phyloP scores from a whole-genome alignment of 2,888 invertebrate genomes.

The Caenorhabditis panamensis region DNA sequence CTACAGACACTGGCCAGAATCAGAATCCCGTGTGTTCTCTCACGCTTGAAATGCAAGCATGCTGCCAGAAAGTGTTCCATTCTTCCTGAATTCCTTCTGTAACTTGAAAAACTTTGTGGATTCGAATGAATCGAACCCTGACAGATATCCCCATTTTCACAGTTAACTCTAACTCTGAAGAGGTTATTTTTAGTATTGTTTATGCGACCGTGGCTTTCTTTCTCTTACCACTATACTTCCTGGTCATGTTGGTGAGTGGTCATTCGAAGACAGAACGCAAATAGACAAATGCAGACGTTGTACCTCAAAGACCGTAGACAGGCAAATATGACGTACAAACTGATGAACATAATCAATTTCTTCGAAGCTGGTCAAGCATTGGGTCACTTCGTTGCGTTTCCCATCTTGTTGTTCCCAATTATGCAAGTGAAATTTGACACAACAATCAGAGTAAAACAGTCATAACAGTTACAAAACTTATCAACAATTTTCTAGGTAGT shows the following conservation, averaged over 20 bases:
- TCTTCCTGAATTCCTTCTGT: neutral
- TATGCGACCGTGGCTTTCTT: slow-evolving; percentile 5
- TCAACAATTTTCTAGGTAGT: slow-evolving; percentile 23
- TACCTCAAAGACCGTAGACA: slow-evolving; percentile 17
- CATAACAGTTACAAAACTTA: neutral
- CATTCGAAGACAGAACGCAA: neutral
- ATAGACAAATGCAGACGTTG: neutral
- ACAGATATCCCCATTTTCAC: neutral
- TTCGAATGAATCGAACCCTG: neutral
- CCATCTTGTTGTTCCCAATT: slow-evolving; percentile 22
- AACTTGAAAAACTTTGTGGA: neutral
- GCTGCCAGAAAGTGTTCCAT: neutral
- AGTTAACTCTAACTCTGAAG: neutral
- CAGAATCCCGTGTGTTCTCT: neutral
- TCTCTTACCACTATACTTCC: slow-evolving; percentile 8
- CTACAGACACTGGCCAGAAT: neutral
- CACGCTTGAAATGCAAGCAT: neutral
- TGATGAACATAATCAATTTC: slow-evolving; percentile 43
- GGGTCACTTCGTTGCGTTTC: slow-evolving; percentile 26
- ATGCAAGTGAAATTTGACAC: slow-evolving; percentile 16
- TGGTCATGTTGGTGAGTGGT: slow-evolving; percentile 24
- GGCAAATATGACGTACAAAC: slow-evolving; percentile 27
- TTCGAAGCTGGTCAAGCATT: slow-evolving; percentile 33
- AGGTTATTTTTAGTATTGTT: neutral
- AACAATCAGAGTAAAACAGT: slow-evolving; percentile 28